Base-by-base conservation (phyloP, 2,113 vertebrate genomes). In the Oncorhynchus mykiss region DNA sequence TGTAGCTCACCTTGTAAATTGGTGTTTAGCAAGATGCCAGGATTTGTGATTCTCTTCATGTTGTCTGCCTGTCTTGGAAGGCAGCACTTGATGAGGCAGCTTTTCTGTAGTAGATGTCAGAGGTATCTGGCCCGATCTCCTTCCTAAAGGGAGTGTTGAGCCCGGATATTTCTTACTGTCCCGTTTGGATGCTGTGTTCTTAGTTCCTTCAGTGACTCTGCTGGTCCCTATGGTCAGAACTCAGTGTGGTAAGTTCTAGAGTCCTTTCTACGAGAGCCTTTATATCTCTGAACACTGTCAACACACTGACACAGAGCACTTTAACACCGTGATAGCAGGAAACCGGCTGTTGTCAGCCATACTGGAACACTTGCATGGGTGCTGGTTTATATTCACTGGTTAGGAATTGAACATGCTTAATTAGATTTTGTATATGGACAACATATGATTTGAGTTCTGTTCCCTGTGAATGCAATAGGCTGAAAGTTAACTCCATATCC, bases 131-230 rank as follows among this genome's bases (percentile, higher is more conserved):
- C 51, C 51, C 4, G 11, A 64, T 22, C 60, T 25, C 9, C 9
- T 22, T 25, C 11, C 22, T 25, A 2, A n/a, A 8, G 16, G 9
- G 60, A 39, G 54, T 39, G 24, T 49, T 39, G n/a, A 73, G 71
- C 57, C n/a, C 5, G 64, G 34, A 34, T 69, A 20, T 16, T 68
- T 20, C 27, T 49, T 39, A 70, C 27, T 48, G 34, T 34, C 45
- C 69, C 60, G 13, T 78, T 54, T 65, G 65, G 67, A 12, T 76
- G 66, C 51, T 81, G 48, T 82, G 34, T 82, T 82, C 69, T 82
- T 67, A 75, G 80, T 68, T 71, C 79, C 70, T 79, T 74, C 79
- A 81, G 76, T 74, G 68, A 71, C 62, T 73, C 65, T 80, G 70
- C 72, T 67, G 67, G 74, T 76, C 73, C 64, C 71, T 77, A 80